Base-by-base conservation (phyloP, 2,797 vertebrate species). In the Graptemys geographica region DNA sequence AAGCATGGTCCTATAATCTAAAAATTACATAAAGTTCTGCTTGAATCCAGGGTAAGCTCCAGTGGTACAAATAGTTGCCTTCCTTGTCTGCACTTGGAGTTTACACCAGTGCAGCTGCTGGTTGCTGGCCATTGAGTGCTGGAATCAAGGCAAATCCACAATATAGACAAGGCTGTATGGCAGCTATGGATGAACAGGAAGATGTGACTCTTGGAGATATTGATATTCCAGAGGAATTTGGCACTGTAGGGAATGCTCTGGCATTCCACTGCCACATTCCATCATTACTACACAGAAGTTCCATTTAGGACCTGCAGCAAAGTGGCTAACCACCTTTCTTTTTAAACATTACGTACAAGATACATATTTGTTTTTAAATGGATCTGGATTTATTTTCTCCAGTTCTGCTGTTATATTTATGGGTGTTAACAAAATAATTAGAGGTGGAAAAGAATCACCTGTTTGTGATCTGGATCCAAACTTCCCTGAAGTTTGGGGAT, bases 341-440 rank as follows among this genome's bases (percentile, higher is more conserved):
- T 89, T 95, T 93, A 55, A 15, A 90, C 6, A 23, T 69, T 56
- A 69, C 25, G 82, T 7, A 27, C 62, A 87, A 88, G 33, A 55
- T 82, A 72, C 47, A 13, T 52, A 76, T 82, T 25, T 81, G 80
- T 81, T 83, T 87, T 51, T 95, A 55, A 95, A 79, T 51, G 62
- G 33, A 21, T 44, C 44, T 69, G 78, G 2, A 0, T 25, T 15
- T 49, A 49, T 89, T 65, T 89, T 84, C 8, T 80, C 4, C 37
- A 41, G 69, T 23, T 72, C 0, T 25, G 10, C 86, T 31, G 84
- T 93, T 88, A 57, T 72, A 28, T 31, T 89, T 86, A 52, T 83
- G 91, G 83, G 89, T 57, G 23, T 65, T 95, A 76, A 91, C 79
- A 89, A 62, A 86, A 89, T 81, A 81, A 31, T 52, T 79, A n/a